Base-by-base conservation (phyloP, 2,113 vertebrate species). In the Balaeniceps rex region DNA sequence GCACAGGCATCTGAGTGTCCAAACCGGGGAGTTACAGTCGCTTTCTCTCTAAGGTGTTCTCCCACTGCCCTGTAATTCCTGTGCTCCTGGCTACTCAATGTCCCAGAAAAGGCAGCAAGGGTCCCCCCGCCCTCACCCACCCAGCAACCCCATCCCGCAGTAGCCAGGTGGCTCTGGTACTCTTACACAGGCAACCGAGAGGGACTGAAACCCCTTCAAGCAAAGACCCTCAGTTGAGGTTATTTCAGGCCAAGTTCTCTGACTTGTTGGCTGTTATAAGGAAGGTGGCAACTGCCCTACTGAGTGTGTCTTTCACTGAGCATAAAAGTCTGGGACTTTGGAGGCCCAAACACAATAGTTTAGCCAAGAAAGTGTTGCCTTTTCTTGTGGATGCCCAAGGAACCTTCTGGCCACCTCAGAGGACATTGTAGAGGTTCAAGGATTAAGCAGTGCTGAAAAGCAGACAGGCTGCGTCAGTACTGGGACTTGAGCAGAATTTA, bases 1-100 rank as follows among this genome's bases (percentile, higher is more conserved):
- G 1, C 55, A 34, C 22, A 34, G 22, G 12, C 42, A 57, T 17
- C 51, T 19, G 26, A 52, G 6, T 15, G 17, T 40, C 64, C 49
- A 42, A 51, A 34, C n/a, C 4, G 14, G 25, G 28, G 23, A 55
- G 22, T 9, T 34, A 29, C 0, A 0, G 8, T 8, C 0, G 0
- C 24, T 83, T 88, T 40, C 19, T 63, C 21, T 91, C 17, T 46
- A 21, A 34, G 31, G 2, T n/a, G 23, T 10, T 71, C 51, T 71
- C 13, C 24, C 23, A 7, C 51, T 66, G 36, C 24, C 36, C 11
- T 44, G 36, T 31, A 36, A 68, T 42, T 85, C 28, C 47, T 46
- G n/a, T 63, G 51, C 33, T 70, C 26, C 70, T 51, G 66, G 12
- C 28, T 54, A 3, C 25, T 54, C 17, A n/a, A 1, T 3, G 10